Percentiles rank a stretch among this genome's conserved stretches.
Evolutionary conservation across 2,113 vertebrate species (phyloP).

Genomic region (Platysteira castanea): DNA sequence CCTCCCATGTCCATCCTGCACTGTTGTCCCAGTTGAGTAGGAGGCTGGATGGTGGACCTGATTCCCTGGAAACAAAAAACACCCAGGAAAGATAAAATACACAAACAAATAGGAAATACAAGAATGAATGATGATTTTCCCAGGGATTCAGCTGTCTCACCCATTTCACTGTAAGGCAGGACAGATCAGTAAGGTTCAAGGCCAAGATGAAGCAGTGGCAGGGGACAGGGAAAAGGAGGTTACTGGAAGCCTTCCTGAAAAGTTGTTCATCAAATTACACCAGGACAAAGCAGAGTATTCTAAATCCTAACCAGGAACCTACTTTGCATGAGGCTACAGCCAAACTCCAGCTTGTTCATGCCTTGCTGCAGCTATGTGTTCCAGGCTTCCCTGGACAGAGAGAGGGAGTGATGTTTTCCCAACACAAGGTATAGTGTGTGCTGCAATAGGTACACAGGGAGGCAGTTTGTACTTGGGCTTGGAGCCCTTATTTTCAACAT

Average conservation of each 20-base stretch:
- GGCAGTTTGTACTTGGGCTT: neutral
- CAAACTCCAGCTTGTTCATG: neutral
- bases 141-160: neutral
- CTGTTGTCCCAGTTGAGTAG: neutral
- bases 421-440: neutral
- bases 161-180: neutral
- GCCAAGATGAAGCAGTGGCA: neutral
- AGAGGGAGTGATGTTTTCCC: neutral
- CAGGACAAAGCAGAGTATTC: neutral
- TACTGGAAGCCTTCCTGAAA: neutral
- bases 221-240: neutral
- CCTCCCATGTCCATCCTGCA: neutral
- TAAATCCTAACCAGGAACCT: neutral
- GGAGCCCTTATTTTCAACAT: neutral
- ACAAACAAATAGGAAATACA: neutral
- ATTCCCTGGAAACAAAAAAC: neutral
- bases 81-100: neutral
- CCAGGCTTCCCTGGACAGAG: neutral
- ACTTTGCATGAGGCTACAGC: neutral
- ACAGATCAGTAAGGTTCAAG: neutral
- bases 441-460: neutral
- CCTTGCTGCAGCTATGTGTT: neutral
- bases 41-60: neutral
- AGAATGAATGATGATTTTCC: neutral
- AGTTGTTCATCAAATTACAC: neutral